Base-by-base conservation (phyloP, 2,797 vertebrate genomes). In the Pipistrellus pipistrellus region DNA sequence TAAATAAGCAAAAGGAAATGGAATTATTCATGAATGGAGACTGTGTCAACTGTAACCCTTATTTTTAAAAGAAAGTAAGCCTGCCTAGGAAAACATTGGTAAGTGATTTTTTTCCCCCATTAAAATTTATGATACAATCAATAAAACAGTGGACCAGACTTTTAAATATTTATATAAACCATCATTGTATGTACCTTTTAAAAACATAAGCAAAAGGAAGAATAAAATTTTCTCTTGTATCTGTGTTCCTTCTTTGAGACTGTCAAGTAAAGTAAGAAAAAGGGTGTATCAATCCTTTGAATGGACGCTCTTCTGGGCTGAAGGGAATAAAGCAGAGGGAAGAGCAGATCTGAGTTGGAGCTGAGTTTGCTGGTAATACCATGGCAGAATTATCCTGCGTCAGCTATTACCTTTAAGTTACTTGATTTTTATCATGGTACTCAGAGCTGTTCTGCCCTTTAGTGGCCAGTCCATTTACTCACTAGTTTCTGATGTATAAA, bases 1-100 rank as follows among this genome's bases (percentile, higher is more conserved):
- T 35, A 86, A 68, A 93, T 73, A 78, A 88, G 30, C 10, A 68
- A 86, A 90, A 75, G 35, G n/a, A 86, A 94, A 88, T 62, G 23
- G 25, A 82, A 68, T 85, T 88, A 76, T 55, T 57, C 35, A 73
- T 80, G 44, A 75, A 57, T 72, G 51, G 48, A 92, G 30, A 59
- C 18, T 88, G 59, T 11, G 30, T 44, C 6, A 71, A 8, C 23
- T 35, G 0, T 88, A 72, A 44, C 11, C 64, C 75, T 88, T 23
- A 59, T 81, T 87, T 88, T 62, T 90, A 30, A 83, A 76, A 82
- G 38, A 81, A 85, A 91, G 71, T 72, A 64, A 18, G 7, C 44
- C 69, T 48, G 2, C 35, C 66, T 90, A 69, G 6, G 8, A 81
- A 89, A 73, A 75, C 32, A 78, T 7, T 4, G 11, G 48, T 62